Conservation (phyloP, 2,113 vertebrate species). For the Rattus norvegicus region GRCr8 NC_086020.1:213191501-213192000, state of each 20-base stretch:
- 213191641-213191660: no score
- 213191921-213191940: not conserved
- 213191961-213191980: not conserved
- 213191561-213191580: not conserved
- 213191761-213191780: not conserved
- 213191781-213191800: rapidly evolving
- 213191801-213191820: not conserved
- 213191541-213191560: no score
- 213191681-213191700: not conserved
- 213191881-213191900: not conserved
- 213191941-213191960: not conserved
- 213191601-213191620: not conserved
- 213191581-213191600: not conserved
- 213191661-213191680: not conserved
- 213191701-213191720: not conserved
- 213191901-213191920: constrained; percentile 26
- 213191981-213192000: not conserved
- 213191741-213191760: not conserved
- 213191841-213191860: not conserved
- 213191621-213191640: not conserved
- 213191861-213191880: not conserved
- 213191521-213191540: not conserved
- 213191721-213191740: not conserved
- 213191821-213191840: not conserved
- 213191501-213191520: not conserved